Evolutionary conservation across 2,797 vertebrate genomes (phyloP).

Genomic region (Paratrypauchen microcephalus): DNA sequence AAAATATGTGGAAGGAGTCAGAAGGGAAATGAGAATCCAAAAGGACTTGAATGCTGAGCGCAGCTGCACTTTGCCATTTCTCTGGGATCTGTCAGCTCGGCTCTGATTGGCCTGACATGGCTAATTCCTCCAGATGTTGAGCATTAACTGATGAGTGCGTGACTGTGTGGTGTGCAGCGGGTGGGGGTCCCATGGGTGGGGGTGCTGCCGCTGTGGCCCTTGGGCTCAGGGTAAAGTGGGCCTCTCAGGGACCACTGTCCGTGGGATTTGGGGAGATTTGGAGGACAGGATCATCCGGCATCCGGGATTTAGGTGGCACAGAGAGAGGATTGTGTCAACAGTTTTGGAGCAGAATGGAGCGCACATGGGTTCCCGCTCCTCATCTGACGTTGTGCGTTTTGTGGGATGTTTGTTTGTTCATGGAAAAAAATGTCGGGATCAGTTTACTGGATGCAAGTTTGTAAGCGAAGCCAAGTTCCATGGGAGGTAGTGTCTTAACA

Average conservation of each 20-base stretch:
- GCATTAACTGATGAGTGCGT: slow-evolving; percentile 80
- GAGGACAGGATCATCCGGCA: slow-evolving; percentile 71
- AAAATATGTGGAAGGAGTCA: slow-evolving; percentile 21
- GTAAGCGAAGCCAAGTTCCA: slow-evolving; percentile 1
- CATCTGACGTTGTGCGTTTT: slow-evolving; percentile 26
- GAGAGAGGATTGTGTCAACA: slow-evolving; percentile 70
- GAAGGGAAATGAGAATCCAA: slow-evolving; percentile 59
- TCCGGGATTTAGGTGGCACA: slow-evolving; percentile 73
- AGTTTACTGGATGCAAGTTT: slow-evolving; percentile 13
- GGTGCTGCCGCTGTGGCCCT: slow-evolving; percentile 27
- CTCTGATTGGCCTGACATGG: slow-evolving; percentile 73
- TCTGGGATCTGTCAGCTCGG: slow-evolving; percentile 79
- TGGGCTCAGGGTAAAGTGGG: slow-evolving; percentile 67
- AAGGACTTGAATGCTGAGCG: slow-evolving; percentile 78
- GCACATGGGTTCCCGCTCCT: slow-evolving; percentile 34
- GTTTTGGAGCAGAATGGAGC: slow-evolving; percentile 47
- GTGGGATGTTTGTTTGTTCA: slow-evolving; percentile 52
- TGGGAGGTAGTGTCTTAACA: slow-evolving; percentile 8
- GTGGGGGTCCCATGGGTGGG: slow-evolving; percentile 35
- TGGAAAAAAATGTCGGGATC: slow-evolving; percentile 30
- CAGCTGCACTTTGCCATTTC: slow-evolving; percentile 84
- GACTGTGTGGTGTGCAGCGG: slow-evolving; percentile 56
- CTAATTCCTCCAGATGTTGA: slow-evolving; percentile 84
- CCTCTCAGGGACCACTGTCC: slow-evolving; percentile 72
- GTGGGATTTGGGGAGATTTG: slow-evolving; percentile 74